These are phyloP conservation scores for Meloidogyne floridensis DNA, from an alignment of 1,140 invertebrate species.

Conservation along the genomic window DNA sequence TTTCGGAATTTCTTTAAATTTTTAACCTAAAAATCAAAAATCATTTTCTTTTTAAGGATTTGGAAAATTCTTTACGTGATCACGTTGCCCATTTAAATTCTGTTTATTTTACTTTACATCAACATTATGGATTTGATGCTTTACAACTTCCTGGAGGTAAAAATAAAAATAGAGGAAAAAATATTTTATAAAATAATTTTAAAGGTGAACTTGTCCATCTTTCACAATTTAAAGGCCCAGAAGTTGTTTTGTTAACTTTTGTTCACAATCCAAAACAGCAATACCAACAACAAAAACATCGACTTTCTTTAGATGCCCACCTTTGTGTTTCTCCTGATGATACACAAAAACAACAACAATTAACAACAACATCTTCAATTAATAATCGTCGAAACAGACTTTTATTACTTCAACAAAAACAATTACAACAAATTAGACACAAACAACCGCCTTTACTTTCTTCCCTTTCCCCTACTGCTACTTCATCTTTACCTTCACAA, in stretches of 20 bases:
- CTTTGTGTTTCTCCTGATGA: background rate
- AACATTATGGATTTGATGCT: constrained; percentile 41
- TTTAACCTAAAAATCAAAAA: background rate
- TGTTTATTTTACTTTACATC: constrained; percentile 43
- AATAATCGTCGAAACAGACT: background rate
- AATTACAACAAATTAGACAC: background rate
- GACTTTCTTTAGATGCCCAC: background rate
- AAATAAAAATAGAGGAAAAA: background rate
- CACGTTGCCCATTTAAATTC: constrained; percentile 45
- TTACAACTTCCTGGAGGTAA: constrained; percentile 47
- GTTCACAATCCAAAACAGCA: background rate
- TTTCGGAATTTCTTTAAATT: background rate
- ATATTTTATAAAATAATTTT: constrained; percentile 13
- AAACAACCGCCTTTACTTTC: constrained; percentile 3
- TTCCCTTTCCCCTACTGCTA: background rate
- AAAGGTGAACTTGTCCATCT: constrained; percentile 48
- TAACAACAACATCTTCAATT: background rate
- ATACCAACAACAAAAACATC: background rate
- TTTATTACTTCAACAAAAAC: background rate
- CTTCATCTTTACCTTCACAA: background rate
- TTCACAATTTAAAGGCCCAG: constrained; percentile 41
- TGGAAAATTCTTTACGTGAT: constrained; percentile 38
- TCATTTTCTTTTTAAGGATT: constrained; percentile 27
- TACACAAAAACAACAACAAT: background rate
- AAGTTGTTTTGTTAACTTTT: constrained; percentile 5